A percentile compares a stretch with the other conserved stretches of the same genome.
Evolutionary conservation across 2,888 invertebrate species (phyloP).

Genomic region (Cephus pygmeus): DNA sequence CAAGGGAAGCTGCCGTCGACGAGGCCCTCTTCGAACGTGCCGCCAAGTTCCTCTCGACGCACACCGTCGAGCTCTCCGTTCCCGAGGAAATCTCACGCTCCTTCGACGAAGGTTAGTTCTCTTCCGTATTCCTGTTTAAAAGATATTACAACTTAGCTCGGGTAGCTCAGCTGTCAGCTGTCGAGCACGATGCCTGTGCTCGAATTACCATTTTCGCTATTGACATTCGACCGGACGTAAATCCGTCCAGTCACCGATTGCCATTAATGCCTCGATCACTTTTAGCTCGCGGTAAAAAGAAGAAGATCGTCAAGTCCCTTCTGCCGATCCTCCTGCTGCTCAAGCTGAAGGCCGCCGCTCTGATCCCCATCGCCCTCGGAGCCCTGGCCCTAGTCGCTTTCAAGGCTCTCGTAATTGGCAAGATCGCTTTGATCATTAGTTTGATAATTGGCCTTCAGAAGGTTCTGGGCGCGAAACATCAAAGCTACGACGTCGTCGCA

Average conservation of each 20-base stretch:
- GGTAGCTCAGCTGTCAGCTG: not conserved
- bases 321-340: constrained; percentile 80
- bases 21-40: constrained; percentile 80
- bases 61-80: constrained; percentile 84
- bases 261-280: constrained; percentile 1
- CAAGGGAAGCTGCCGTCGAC: constrained; percentile 79
- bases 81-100: constrained; percentile 82
- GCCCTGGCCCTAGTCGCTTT: constrained; percentile 82
- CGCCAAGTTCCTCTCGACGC: constrained; percentile 80
- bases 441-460: constrained; percentile 84
- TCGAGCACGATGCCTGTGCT: not conserved
- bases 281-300: constrained; percentile 77
- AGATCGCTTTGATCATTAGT: constrained; percentile 83
- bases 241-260: not conserved
- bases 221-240: too few species aligned
- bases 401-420: constrained; percentile 86
- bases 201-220: too few species aligned
- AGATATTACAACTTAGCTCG: too few species aligned
- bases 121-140: not conserved
- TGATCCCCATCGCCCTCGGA: constrained; percentile 82
- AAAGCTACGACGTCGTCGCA: constrained; percentile 76
- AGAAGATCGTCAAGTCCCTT: constrained; percentile 82
- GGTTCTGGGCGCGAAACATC: constrained; percentile 77
- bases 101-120: constrained; percentile 81
- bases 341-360: constrained; percentile 82